A percentile compares a stretch with the other conserved stretches of the same genome.
Conservation (phyloP, 1,140 invertebrate genomes). For the Melitaea cinxia region DNA sequence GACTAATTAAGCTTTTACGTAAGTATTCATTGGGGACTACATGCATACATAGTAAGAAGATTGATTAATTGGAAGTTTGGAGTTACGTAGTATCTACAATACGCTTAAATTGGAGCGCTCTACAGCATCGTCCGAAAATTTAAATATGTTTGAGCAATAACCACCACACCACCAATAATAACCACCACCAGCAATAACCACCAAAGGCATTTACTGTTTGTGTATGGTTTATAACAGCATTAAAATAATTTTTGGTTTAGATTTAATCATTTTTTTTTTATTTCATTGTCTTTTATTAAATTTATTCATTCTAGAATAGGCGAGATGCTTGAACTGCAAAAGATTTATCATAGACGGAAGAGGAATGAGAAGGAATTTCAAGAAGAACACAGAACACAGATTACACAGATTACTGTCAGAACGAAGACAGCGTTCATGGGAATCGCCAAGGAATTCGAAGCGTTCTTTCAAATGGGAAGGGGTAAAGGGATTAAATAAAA, state of each 20-base stretch:
- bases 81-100: slow-evolving; percentile 2
- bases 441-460: too few species aligned
- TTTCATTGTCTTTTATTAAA: neutral
- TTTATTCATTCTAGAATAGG: too few species aligned
- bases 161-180: too few species aligned
- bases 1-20: slow-evolving; percentile 25
- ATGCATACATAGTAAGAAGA: neutral
- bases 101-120: neutral
- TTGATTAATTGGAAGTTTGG: slow-evolving; percentile 1
- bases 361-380: too few species aligned
- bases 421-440: too few species aligned
- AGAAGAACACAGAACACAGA: too few species aligned
- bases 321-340: too few species aligned
- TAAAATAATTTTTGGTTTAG: neutral
- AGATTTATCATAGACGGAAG: too few species aligned
- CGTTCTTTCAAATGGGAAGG: too few species aligned
- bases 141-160: slow-evolving; percentile 4
- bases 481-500: too few species aligned
- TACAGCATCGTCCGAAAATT: slow-evolving; percentile 7
- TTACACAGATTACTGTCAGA: too few species aligned
- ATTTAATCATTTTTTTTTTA: neutral
- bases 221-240: neutral
- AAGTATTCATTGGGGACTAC: slow-evolving; percentile 6
- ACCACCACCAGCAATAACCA: too few species aligned
- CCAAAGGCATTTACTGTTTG: neutral